These are phyloP conservation scores for Meteorus colon DNA, from an alignment of 2,888 invertebrate species.

Conservation along the genomic window DNA sequence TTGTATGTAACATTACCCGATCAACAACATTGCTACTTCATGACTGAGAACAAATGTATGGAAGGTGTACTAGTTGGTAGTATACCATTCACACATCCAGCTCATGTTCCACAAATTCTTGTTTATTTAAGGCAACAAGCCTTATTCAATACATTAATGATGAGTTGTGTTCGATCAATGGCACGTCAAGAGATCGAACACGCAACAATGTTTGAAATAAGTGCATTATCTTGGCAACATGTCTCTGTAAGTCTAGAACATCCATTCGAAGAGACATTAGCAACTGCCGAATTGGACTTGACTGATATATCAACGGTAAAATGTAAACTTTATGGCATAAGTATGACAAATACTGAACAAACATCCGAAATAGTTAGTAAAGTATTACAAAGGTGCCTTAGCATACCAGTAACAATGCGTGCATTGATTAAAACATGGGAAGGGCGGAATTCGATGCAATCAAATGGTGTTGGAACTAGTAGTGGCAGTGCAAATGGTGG, in stretches of 20 bases:
- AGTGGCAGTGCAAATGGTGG: slow-evolving; percentile 74
- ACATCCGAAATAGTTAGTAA: slow-evolving; percentile 77
- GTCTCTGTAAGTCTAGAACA: slow-evolving; percentile 94
- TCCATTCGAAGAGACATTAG: slow-evolving; percentile 93
- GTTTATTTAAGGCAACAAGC: slow-evolving; percentile 91
- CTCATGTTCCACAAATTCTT: slow-evolving; percentile 91
- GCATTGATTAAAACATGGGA: slow-evolving; percentile 91
- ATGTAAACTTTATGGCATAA: slow-evolving; percentile 82
- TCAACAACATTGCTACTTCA: slow-evolving; percentile 94
- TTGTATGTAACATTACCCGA: slow-evolving; percentile 93
- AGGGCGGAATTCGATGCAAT: slow-evolving; percentile 75
- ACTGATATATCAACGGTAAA: slow-evolving; percentile 86
- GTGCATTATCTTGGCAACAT: slow-evolving; percentile 91
- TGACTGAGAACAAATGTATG: slow-evolving; percentile 86
- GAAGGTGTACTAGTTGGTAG: slow-evolving; percentile 85
- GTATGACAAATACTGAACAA: slow-evolving; percentile 71
- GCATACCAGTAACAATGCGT: slow-evolving; percentile 93
- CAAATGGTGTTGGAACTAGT: slow-evolving; percentile 77
- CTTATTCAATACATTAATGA: slow-evolving; percentile 90
- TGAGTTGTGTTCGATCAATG: slow-evolving; percentile 90
- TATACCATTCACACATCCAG: slow-evolving; percentile 95
- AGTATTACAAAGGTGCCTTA: slow-evolving; percentile 90
- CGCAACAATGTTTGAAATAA: slow-evolving; percentile 93
- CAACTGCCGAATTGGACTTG: slow-evolving; percentile 92
- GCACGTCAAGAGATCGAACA: slow-evolving; percentile 84